These are phyloP conservation scores for Sebastes nivosus DNA, from an alignment of 2,797 vertebrate species.

Conservation along the genomic window DNA sequence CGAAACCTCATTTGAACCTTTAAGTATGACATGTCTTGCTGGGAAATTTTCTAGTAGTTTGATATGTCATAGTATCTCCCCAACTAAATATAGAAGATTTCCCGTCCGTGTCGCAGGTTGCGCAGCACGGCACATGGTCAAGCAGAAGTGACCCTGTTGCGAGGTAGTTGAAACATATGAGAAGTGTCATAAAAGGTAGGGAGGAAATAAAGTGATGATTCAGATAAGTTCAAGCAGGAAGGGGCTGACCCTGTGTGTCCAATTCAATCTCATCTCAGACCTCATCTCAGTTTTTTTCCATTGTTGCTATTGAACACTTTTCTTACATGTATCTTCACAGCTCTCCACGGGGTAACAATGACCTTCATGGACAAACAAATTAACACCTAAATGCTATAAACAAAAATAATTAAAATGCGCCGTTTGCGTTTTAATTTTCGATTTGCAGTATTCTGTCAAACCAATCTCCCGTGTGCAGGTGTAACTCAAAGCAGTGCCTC, in stretches of 20 bases:
- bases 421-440: not conserved
- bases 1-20: not conserved
- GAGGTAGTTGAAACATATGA: slow-evolving; percentile 16
- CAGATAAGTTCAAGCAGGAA: slow-evolving; percentile 3
- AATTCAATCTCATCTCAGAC: slow-evolving; percentile 1
- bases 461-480: slow-evolving; percentile 19
- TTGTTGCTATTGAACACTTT: slow-evolving; percentile 13
- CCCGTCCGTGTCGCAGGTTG: slow-evolving; percentile 23
- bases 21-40: slow-evolving; percentile 9
- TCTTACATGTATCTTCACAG: not conserved
- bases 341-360: not conserved
- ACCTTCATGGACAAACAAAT: not conserved
- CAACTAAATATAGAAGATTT: slow-evolving; percentile 71
- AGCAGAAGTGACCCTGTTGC: slow-evolving; percentile 24
- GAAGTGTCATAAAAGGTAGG: slow-evolving; percentile 24
- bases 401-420: not conserved
- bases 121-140: slow-evolving; percentile 24
- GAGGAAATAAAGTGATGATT: slow-evolving; percentile 40
- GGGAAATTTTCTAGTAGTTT: slow-evolving; percentile 51
- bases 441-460: not conserved
- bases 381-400: not conserved
- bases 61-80: slow-evolving; percentile 68
- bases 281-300: not conserved
- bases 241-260: not conserved
- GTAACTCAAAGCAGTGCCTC: slow-evolving; percentile 25